These are phyloP conservation scores for Chelonus formosanus DNA, from an alignment of 2,888 invertebrate genomes.

Conservation along the genomic window DNA sequence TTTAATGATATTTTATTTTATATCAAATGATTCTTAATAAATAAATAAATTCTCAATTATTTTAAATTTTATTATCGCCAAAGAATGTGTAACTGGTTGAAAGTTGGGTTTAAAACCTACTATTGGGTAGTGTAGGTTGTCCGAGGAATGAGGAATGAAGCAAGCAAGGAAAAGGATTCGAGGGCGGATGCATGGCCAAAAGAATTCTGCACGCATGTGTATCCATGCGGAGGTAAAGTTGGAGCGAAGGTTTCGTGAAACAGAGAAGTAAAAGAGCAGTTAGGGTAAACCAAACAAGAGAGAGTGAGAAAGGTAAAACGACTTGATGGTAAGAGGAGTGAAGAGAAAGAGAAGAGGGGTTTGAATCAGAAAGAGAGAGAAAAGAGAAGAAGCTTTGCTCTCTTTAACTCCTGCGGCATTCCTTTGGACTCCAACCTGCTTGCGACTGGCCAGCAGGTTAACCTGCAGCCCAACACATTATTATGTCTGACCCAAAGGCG, in stretches of 20 bases:
- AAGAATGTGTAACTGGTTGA: no score
- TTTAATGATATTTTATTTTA: no score
- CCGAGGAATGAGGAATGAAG: no score
- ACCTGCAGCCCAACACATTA: slow-evolving; percentile 57
- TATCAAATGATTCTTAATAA: no score
- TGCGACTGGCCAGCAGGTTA: slow-evolving; percentile 51
- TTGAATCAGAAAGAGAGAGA: slow-evolving; percentile 9
- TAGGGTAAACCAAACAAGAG: neutral
- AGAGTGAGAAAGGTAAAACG: slow-evolving; percentile 31
- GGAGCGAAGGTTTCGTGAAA: neutral
- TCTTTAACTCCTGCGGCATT: slow-evolving; percentile 54
- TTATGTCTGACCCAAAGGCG: slow-evolving; percentile 58
- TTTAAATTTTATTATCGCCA: no score
- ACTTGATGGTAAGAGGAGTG: slow-evolving; percentile 30
- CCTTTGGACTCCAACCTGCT: slow-evolving; percentile 55
- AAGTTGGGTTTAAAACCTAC: no score
- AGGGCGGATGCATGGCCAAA: no score
- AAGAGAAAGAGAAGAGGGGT: slow-evolving; percentile 16
- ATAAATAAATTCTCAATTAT: no score
- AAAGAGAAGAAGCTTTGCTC: slow-evolving; percentile 38
- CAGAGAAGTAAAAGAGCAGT: slow-evolving; percentile 8
- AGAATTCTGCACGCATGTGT: no score
- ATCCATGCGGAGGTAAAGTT: no score
- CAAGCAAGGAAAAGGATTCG: no score
- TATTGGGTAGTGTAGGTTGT: no score